These are phyloP conservation scores for Reticulitermes lucifugus DNA, from an alignment of 2,888 invertebrate genomes.

Conservation along the genomic window DNA sequence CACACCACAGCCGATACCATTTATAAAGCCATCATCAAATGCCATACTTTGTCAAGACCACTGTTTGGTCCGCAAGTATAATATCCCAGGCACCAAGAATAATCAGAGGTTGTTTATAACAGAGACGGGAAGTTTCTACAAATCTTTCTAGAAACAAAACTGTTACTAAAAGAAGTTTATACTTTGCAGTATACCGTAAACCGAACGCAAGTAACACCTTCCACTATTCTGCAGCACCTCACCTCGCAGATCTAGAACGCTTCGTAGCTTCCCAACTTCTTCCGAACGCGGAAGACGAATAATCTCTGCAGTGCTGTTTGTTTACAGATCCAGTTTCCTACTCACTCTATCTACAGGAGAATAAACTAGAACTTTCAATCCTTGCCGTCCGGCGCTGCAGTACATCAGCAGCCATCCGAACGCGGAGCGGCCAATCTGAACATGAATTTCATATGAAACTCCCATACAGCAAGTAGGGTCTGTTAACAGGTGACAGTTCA, in stretches of 20 bases:
- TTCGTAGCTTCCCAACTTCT: neutral
- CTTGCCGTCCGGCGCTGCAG: neutral
- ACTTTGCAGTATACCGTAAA: neutral
- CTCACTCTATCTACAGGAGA: neutral
- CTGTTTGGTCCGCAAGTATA: neutral
- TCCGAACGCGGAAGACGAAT: slow-evolving; percentile 3
- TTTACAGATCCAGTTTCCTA: neutral
- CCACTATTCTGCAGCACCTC: neutral
- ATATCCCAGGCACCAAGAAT: slow-evolving; percentile 8
- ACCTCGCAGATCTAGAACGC: neutral
- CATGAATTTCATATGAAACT: no score
- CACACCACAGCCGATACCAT: neutral
- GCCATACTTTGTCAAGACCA: slow-evolving; percentile 3
- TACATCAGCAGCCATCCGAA: no score
- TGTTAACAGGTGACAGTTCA: no score
- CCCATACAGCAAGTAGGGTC: no score
- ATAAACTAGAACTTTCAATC: neutral
- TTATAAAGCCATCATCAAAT: neutral
- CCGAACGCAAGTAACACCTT: neutral
- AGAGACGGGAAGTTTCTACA: neutral
- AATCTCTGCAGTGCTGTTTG: neutral
- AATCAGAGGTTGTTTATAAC: neutral
- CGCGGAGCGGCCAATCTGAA: no score
- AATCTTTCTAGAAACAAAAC: neutral
- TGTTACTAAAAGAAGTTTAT: neutral